Percentiles rank a stretch among this genome's conserved stretches.
phyloP scores from a whole-genome alignment of 1,140 invertebrate genomes.

The Mya arenaria region DNA sequence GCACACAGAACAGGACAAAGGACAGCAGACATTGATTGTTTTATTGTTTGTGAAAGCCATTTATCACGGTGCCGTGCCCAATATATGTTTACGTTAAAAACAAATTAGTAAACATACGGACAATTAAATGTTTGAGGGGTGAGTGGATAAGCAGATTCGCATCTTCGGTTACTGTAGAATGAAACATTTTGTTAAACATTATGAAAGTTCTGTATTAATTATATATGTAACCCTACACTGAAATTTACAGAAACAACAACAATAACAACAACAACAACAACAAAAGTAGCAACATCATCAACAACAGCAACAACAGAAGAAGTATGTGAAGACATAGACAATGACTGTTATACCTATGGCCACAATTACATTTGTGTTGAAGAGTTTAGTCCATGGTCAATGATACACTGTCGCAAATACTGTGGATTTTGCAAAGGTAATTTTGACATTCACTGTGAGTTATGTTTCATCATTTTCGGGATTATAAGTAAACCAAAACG shows the following conservation, averaged over 20 bases:
- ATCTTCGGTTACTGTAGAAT: no score
- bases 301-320: not conserved
- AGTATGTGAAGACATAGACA: slow-evolving; percentile 26
- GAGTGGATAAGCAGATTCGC: no score
- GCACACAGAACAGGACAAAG: no score
- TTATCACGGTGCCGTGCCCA: no score
- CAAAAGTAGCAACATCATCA: not conserved
- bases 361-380: slow-evolving; percentile 25
- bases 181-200: no score
- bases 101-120: no score
- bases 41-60: no score
- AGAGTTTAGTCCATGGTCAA: slow-evolving; percentile 11
- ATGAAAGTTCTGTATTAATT: no score
- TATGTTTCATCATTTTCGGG: not conserved
- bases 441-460: not conserved
- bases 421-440: slow-evolving; percentile 26
- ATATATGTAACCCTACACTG: no score
- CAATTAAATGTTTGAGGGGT: no score
- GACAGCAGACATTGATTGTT: no score
- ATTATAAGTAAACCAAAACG: not conserved
- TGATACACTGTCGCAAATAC: slow-evolving; percentile 23
- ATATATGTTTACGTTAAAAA: no score
- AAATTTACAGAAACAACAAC: not conserved
- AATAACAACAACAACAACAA: not conserved
- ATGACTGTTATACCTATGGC: slow-evolving; percentile 13